phyloP scores from a whole-genome alignment of 2,888 invertebrate genomes.

The Strigamia crassipes region DNA sequence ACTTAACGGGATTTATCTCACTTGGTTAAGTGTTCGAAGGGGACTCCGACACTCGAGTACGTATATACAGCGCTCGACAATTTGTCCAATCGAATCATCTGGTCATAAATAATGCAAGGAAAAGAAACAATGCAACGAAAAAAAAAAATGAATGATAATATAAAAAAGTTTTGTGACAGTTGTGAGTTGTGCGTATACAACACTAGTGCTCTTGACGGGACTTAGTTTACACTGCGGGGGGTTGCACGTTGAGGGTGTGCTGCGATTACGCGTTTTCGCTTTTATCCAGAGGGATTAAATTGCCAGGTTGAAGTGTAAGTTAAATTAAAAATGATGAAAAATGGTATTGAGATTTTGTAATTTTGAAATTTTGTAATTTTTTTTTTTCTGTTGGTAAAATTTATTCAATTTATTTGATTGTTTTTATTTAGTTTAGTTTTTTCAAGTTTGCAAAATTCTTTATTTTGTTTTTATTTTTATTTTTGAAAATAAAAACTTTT shows the following conservation, averaged over 20 bases:
- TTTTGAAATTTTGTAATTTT: not conserved
- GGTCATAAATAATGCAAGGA: conserved; percentile 8
- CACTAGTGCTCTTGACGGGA: not conserved
- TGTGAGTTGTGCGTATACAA: not conserved
- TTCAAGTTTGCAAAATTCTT: too few relatives aligned
- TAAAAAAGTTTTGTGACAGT: not conserved
- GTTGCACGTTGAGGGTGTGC: not conserved
- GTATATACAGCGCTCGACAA: not conserved
- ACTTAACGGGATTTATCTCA: conserved; percentile 16
- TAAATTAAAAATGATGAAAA: not conserved
- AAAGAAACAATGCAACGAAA: not conserved
- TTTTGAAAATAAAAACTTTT: not conserved
- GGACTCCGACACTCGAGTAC: not conserved
- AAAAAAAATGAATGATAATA: not conserved
- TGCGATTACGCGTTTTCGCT: not conserved
- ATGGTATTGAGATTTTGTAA: not conserved
- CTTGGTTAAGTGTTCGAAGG: conserved; percentile 20
- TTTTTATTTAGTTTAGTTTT: too few relatives aligned
- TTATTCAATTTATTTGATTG: too few relatives aligned
- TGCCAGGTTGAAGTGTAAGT: conserved; percentile 10
- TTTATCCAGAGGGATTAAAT: not conserved
- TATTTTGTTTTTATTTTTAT: not conserved
- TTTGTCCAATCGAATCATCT: conserved; percentile 8
- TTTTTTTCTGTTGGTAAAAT: not conserved
- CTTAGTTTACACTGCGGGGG: not conserved